These are phyloP conservation scores for Benthosema pterotum DNA, from an alignment of 2,797 vertebrate species.

Conservation along the genomic window DNA sequence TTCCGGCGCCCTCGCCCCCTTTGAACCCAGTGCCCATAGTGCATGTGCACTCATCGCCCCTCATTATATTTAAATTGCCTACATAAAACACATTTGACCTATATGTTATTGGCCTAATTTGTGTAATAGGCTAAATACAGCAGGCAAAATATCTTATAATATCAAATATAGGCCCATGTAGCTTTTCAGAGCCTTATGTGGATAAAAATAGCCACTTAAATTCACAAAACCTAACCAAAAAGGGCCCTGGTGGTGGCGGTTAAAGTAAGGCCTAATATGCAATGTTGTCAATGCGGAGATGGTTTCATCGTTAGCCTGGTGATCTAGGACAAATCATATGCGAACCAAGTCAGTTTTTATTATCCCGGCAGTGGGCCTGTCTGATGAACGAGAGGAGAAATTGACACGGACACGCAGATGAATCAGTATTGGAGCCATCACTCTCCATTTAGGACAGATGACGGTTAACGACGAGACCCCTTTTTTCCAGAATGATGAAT, in stretches of 20 bases:
- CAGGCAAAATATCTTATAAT: no score
- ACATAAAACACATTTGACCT: no score
- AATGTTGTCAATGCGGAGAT: conserved; percentile 10
- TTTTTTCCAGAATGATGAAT: conserved; percentile 52
- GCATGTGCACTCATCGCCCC: no score
- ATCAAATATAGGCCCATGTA: no score
- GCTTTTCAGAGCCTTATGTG: no score
- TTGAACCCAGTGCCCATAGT: no score
- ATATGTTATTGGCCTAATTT: no score
- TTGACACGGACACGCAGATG: conserved; percentile 67
- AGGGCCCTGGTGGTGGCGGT: background rate
- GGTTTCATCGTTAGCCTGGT: conserved; percentile 41
- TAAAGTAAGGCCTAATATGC: background rate
- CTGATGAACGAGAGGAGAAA: conserved; percentile 60
- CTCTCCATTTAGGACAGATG: conserved; percentile 67
- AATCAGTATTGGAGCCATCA: conserved; percentile 71
- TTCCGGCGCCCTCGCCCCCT: no score
- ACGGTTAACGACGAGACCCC: conserved; percentile 59
- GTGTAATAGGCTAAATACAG: no score
- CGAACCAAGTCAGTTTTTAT: conserved; percentile 27
- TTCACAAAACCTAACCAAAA: background rate
- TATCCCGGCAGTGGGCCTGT: conserved; percentile 38
- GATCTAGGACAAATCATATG: conserved; percentile 35
- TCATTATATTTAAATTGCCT: no score
- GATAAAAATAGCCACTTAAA: no score